These are phyloP conservation scores for zebrafish (Danio rerio) DNA, from an alignment of 2,113 vertebrate species.

Conservation along the genomic window GRCz12tu NC_133186.1:36120001-36120500, in stretches of 20 bases:
- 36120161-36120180: background rate
- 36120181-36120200: background rate
- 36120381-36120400: too few relatives aligned
- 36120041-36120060: background rate
- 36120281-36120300: too few relatives aligned
- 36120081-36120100: conserved; percentile 1
- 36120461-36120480: too few relatives aligned
- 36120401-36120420: too few relatives aligned
- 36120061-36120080: background rate
- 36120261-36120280: background rate
- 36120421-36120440: too few relatives aligned
- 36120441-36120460: too few relatives aligned
- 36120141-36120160: background rate
- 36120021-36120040: conserved; percentile 9
- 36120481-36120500: too few relatives aligned
- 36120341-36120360: too few relatives aligned
- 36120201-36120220: background rate
- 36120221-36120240: background rate
- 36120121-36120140: background rate
- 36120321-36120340: too few relatives aligned
- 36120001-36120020: background rate
- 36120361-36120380: too few relatives aligned
- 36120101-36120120: conserved; percentile 15
- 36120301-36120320: too few relatives aligned
- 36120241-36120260: background rate